phyloP scores from a whole-genome alignment of 2,113 vertebrate genomes.

The Tretioscincus oriximinensis region DNA sequence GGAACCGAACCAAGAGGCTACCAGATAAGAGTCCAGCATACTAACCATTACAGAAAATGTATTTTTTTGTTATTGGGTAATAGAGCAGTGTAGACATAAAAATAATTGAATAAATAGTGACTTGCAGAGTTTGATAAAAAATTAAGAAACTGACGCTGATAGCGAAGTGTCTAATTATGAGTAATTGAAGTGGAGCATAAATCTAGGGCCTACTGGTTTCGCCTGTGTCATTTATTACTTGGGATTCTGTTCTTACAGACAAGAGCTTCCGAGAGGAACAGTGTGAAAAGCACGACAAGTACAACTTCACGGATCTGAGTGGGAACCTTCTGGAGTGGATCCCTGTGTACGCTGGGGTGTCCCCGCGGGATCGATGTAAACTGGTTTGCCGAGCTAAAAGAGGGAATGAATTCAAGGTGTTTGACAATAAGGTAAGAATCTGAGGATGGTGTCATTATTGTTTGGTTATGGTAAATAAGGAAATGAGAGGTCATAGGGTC shows the following conservation, averaged over 20 bases:
- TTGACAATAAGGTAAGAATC: slow-evolving; percentile 87
- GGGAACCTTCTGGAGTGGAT: slow-evolving; percentile 89
- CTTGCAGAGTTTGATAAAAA: too few relatives aligned
- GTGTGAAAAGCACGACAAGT: slow-evolving; percentile 90
- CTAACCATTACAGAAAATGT: too few relatives aligned
- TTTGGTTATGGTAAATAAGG: neutral
- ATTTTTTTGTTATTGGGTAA: too few relatives aligned
- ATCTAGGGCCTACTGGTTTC: neutral
- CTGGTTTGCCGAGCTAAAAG: slow-evolving; percentile 88
- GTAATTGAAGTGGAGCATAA: neutral
- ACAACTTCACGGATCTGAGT: slow-evolving; percentile 79
- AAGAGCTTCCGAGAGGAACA: slow-evolving; percentile 96
- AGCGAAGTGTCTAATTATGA: neutral
- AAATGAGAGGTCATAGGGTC: too few relatives aligned
- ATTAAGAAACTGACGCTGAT: too few relatives aligned
- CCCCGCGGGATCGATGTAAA: slow-evolving; percentile 91
- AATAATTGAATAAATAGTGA: too few relatives aligned
- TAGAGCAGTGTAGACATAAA: too few relatives aligned
- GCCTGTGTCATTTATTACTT: too few relatives aligned
- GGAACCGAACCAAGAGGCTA: too few relatives aligned
- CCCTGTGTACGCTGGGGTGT: slow-evolving; percentile 91
- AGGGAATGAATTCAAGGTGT: slow-evolving; percentile 94
- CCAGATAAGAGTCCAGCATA: too few relatives aligned
- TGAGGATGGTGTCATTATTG: accelerated
- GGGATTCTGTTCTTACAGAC: slow-evolving; percentile 57